Evolutionary conservation across 35 echinoderm and acorn worm species (phyloP).

Genomic region (Ophioderma brevispina): DNA sequence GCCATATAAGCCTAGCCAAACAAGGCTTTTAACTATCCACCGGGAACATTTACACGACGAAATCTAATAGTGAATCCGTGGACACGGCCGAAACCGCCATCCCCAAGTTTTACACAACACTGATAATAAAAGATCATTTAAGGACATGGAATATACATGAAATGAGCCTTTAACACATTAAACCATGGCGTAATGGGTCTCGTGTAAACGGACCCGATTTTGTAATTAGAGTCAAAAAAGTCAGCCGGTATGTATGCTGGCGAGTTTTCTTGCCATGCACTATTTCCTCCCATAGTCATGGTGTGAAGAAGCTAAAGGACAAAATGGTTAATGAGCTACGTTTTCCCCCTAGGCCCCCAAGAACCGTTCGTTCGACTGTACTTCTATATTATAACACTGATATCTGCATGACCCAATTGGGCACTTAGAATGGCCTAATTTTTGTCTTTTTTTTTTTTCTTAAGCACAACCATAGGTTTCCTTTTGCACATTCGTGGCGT

Average conservation of each 20-base stretch:
- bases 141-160: not conserved
- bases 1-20: not conserved
- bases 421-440: not conserved
- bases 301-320: not conserved
- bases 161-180: not conserved
- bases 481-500: not conserved
- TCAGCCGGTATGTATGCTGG: not conserved
- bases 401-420: not conserved
- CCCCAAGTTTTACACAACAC: no score
- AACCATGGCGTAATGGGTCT: not conserved
- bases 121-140: no score
- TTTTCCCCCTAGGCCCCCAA: not conserved
- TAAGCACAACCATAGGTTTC: not conserved
- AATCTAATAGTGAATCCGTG: not conserved
- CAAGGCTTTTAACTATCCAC: not conserved
- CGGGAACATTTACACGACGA: not conserved
- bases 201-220: not conserved
- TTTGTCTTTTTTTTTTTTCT: not conserved
- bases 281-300: not conserved
- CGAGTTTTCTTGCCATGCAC: not conserved
- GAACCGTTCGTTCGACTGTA: not conserved
- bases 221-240: not conserved
- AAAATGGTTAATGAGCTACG: conserved; percentile 10
- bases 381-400: not conserved
- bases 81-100: not conserved